These are phyloP conservation scores for Betta splendens DNA, from an alignment of 2,797 vertebrate genomes.

Conservation along the genomic window DNA sequence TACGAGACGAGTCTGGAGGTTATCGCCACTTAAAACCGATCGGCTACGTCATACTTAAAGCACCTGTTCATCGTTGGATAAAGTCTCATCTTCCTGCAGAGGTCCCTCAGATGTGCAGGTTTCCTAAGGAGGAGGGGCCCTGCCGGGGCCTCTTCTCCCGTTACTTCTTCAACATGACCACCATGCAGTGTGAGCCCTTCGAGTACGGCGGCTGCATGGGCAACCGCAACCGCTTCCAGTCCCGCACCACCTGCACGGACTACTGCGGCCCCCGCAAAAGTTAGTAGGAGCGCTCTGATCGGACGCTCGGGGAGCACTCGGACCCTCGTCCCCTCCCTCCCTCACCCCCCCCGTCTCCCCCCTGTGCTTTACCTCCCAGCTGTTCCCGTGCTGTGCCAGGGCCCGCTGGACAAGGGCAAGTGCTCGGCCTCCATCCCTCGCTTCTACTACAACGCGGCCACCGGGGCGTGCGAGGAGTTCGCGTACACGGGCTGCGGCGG, in stretches of 20 bases:
- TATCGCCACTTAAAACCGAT: background rate
- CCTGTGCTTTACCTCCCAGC: constrained; percentile 60
- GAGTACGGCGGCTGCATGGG: constrained; percentile 82
- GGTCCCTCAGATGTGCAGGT: constrained; percentile 86
- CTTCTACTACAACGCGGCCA: constrained; percentile 86
- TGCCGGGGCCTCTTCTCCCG: constrained; percentile 75
- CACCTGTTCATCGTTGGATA: too few relatives aligned
- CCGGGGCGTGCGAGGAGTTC: constrained; percentile 86
- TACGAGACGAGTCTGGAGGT: background rate
- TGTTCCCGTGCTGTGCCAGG: constrained; percentile 86
- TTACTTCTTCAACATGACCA: constrained; percentile 90
- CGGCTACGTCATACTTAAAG: background rate
- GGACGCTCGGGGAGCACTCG: too few relatives aligned
- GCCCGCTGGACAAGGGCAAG: constrained; percentile 85
- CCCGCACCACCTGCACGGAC: constrained; percentile 80
- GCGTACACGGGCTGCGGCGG: constrained; percentile 90
- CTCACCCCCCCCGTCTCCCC: constrained; percentile 4
- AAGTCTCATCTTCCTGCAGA: constrained; percentile 71
- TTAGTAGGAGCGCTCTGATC: too few relatives aligned
- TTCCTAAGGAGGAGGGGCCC: constrained; percentile 76
- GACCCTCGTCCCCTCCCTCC: too few relatives aligned
- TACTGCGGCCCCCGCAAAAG: constrained; percentile 86
- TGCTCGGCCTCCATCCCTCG: constrained; percentile 89
- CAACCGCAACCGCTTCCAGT: constrained; percentile 86
- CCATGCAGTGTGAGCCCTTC: constrained; percentile 89